phyloP scores from a whole-genome alignment of 2,113 vertebrate species.

The Sinocyclocheilus grahami region DNA sequence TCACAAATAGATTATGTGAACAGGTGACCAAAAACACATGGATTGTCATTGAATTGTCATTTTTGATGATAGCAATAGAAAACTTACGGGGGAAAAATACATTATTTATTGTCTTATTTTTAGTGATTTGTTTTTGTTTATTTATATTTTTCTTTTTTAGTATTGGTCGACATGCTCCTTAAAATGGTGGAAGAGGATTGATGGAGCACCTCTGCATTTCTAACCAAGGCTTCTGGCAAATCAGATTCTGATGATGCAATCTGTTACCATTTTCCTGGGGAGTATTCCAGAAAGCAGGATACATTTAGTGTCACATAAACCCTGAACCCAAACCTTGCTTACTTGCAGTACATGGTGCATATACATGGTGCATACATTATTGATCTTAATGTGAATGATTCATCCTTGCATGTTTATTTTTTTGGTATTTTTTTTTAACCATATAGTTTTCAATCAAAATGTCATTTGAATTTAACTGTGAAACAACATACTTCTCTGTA shows the following conservation, averaged over 20 bases:
- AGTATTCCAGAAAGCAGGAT: background rate
- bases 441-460: no score
- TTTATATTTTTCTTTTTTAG: slow-evolving; percentile 55
- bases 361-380: background rate
- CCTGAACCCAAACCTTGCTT: background rate
- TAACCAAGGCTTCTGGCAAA: background rate
- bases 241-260: background rate
- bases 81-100: no score
- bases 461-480: no score
- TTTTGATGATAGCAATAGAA: background rate
- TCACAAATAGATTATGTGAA: background rate
- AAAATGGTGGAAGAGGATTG: slow-evolving; percentile 62
- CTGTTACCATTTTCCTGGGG: background rate
- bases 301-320: background rate
- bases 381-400: background rate
- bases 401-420: background rate
- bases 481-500: no score
- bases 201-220: slow-evolving; percentile 17
- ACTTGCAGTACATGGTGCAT: background rate
- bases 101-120: background rate
- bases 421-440: no score
- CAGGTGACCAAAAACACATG: background rate
- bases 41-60: background rate
- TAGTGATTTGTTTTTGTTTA: background rate
- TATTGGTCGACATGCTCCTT: slow-evolving; percentile 69